Conservation (phyloP, 2,113 vertebrate genomes). For the Antechinus stuartii region DNA sequence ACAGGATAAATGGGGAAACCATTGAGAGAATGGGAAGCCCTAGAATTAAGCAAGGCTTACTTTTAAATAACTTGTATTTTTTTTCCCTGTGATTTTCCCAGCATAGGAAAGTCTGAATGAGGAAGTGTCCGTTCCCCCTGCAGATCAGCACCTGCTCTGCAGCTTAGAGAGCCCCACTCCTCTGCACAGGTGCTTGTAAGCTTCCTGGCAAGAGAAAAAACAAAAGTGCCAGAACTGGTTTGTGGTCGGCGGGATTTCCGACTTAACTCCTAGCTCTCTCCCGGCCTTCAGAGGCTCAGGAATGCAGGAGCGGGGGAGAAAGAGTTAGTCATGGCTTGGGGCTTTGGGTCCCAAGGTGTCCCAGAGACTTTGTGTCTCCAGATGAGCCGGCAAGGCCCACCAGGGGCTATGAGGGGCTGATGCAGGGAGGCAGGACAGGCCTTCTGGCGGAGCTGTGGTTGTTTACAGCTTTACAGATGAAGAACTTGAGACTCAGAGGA, state of each 20-base stretch:
- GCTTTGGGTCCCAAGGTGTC: neutral
- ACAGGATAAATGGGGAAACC: no score
- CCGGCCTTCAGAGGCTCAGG: neutral
- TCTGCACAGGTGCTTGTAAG: neutral
- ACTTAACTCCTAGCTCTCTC: neutral
- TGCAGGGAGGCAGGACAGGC: neutral
- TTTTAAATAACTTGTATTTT: neutral
- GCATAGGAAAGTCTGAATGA: neutral
- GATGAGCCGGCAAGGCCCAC: neutral
- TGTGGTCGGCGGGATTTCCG: neutral
- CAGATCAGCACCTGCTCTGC: neutral
- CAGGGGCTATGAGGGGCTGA: neutral
- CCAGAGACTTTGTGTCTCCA: neutral
- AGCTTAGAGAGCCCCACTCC: neutral
- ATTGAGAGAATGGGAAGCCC: neutral
- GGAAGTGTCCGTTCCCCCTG: neutral
- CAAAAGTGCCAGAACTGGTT: neutral
- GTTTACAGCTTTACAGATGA: neutral
- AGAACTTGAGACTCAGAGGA: neutral
- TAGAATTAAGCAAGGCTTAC: neutral
- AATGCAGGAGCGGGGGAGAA: neutral
- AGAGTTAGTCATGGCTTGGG: neutral
- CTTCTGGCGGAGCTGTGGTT: neutral
- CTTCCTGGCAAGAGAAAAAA: neutral
- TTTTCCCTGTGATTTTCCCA: neutral